phyloP scores from a whole-genome alignment of 2,888 invertebrate genomes.

The Plebejus argus region DNA sequence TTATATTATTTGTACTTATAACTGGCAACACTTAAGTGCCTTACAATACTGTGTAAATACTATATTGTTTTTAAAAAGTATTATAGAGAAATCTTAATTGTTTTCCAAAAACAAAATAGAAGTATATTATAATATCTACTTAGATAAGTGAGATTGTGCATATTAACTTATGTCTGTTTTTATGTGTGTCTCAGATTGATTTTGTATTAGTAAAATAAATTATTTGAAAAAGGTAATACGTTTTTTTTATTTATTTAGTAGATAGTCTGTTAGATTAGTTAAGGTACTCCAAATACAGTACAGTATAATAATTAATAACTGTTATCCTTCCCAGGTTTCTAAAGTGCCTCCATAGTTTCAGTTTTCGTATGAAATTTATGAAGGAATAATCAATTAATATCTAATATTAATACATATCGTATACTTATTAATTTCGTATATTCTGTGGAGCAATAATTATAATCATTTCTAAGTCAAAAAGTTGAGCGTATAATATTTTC shows the following conservation, averaged over 20 bases:
- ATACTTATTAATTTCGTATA: too few relatives aligned
- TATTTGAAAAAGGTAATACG: slow-evolving; percentile 57
- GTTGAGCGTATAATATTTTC: too few relatives aligned
- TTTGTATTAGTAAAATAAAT: slow-evolving; percentile 78
- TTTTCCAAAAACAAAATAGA: slow-evolving; percentile 77
- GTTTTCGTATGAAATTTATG: too few relatives aligned
- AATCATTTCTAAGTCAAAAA: too few relatives aligned
- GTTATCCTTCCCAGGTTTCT: too few relatives aligned
- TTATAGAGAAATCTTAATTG: slow-evolving; percentile 71
- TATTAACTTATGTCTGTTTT: slow-evolving; percentile 77
- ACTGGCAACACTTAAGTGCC: slow-evolving; percentile 71
- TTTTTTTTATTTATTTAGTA: slow-evolving; percentile 42
- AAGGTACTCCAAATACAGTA: not conserved
- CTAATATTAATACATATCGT: too few relatives aligned
- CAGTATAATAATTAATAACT: too few relatives aligned
- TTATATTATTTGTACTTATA: slow-evolving; percentile 75
- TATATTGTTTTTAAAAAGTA: slow-evolving; percentile 65
- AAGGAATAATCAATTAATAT: too few relatives aligned
- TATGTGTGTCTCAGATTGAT: slow-evolving; percentile 80
- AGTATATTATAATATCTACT: slow-evolving; percentile 60
- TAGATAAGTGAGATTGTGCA: slow-evolving; percentile 79
- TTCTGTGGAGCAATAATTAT: too few relatives aligned
- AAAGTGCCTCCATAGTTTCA: too few relatives aligned
- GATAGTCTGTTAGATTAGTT: not conserved
- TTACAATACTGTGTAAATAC: slow-evolving; percentile 73